Evolutionary conservation across 1,140 invertebrate genomes (phyloP), one percentile per base, ranked within the genome.

Genomic region (Drosophila suzukii): DNA sequence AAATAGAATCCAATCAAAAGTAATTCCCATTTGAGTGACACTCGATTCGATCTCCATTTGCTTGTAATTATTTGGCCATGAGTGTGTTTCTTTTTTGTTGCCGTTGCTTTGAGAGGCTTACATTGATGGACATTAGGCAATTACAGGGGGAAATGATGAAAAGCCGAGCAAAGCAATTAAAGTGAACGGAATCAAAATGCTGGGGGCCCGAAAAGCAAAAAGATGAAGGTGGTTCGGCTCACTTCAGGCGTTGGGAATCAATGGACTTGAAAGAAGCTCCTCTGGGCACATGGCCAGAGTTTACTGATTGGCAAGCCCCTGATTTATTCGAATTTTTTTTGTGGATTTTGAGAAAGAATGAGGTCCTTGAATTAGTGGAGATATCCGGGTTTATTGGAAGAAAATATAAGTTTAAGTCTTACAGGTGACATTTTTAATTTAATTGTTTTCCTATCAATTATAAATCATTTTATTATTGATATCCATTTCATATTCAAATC

Each of bases 81-180:
- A 44, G 54, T 51, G 54, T 75, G 36, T 49, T 36, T 50, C 17
- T 27, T 17, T 27, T 53, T 55, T 51, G 15, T 32, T 63, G 32
- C 2, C 13, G n/a, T 63, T 27, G 32, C 38, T 32, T 47, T 63
- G 43, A 75, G 58, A 30, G 60, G 66, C 81, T 84, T 84, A 77
- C 47, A 47, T 39, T 76, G 81, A 84, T 78, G 82, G 78, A 86
- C 82, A 81, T 75, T 62, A 71, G 78, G 66, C 66, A 81, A 81
- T 76, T 72, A 81, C 72, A 55, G 39, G 44, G 17, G 49, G 53
- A 43, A 70, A 63, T 67, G 62, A 68, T 60, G 47, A 59, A 79
- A 59, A 66, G 41, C 60, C 46, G 36, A 38, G 41, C 71, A 75
- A 61, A 60, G 56, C 50, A 66, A 62, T 81, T 63, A 51, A 72